Evolutionary conservation across 2,113 vertebrate genomes (phyloP).

Genomic region (Spea multiplicata): DNA sequence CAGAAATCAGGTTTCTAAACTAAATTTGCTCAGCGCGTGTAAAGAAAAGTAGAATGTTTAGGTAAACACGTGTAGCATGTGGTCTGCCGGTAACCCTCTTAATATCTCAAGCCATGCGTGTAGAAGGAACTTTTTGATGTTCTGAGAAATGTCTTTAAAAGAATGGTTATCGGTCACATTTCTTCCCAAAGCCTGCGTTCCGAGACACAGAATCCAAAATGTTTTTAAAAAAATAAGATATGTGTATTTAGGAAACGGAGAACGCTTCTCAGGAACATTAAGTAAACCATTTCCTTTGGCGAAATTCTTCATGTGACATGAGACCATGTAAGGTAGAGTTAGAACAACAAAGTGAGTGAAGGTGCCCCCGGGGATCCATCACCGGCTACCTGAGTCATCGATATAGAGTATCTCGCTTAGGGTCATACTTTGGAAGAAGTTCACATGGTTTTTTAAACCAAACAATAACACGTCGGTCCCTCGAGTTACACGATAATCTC

Average conservation of each 20-base stretch:
- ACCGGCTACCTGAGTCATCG: constrained; percentile 33
- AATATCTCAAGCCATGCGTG: constrained; percentile 8
- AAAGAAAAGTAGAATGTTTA: constrained; percentile 23
- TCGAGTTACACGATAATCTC: constrained; percentile 17
- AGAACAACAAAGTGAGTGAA: constrained; percentile 41
- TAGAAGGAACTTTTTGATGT: constrained; percentile 26
- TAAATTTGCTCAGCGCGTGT: constrained; percentile 23
- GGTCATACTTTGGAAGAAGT: constrained; percentile 34
- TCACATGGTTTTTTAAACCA: constrained; percentile 28
- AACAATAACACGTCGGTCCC: constrained; percentile 32
- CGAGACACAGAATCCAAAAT: constrained; percentile 28
- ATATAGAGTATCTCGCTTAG: constrained; percentile 39
- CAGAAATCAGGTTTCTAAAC: constrained; percentile 30
- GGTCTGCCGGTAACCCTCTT: constrained; percentile 17
- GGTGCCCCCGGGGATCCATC: constrained; percentile 30
- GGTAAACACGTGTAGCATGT: constrained; percentile 26
- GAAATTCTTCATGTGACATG: constrained; percentile 46
- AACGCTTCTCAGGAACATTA: constrained; percentile 40
- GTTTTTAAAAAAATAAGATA: constrained; percentile 23
- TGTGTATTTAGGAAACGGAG: constrained; percentile 42
- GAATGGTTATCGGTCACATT: constrained; percentile 20
- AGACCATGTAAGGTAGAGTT: constrained; percentile 39
- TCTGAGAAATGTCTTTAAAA: constrained; percentile 25
- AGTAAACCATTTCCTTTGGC: constrained; percentile 43
- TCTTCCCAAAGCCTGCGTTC: constrained; percentile 17